These are phyloP conservation scores for Hypothenemus hampei DNA, from an alignment of 1,140 invertebrate genomes.

Conservation along the genomic window DNA sequence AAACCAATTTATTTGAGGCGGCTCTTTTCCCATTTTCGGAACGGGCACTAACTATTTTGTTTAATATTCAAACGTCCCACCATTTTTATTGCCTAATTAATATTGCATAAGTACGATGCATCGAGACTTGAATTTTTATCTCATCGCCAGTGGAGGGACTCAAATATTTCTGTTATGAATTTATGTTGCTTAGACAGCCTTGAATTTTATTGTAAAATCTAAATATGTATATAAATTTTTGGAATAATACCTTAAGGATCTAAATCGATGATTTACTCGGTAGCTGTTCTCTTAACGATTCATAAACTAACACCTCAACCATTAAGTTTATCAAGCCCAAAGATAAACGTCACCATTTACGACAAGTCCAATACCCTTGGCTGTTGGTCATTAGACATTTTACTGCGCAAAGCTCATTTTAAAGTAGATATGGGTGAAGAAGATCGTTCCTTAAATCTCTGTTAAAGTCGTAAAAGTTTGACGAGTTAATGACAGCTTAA, in stretches of 20 bases:
- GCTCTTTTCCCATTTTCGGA: background rate
- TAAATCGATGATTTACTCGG: too few relatives aligned
- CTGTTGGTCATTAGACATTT: conserved; percentile 1
- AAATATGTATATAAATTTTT: too few relatives aligned
- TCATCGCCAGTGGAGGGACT: background rate
- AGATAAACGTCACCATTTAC: conserved; percentile 8
- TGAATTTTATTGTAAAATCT: conserved; percentile 2
- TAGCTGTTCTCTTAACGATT: conserved; percentile 1
- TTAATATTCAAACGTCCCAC: conserved; percentile 2
- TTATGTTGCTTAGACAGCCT: conserved; percentile 2
- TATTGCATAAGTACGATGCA: conserved; percentile 10
- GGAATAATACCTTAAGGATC: background rate
- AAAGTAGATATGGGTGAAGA: background rate
- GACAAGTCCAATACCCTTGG: background rate
- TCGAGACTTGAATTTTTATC: conserved; percentile 9
- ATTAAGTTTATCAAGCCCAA: conserved; percentile 7
- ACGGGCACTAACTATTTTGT: background rate
- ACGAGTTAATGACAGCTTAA: conserved; percentile 4
- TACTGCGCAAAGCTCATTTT: conserved; percentile 7
- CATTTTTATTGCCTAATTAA: conserved; percentile 11
- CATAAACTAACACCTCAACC: conserved; percentile 7
- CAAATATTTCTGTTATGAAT: background rate
- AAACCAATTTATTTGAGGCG: too few relatives aligned
- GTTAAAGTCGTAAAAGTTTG: conserved; percentile 7
- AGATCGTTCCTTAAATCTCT: background rate